Percentiles rank a stretch among this genome's conserved stretches.
Conservation (phyloP, 2,113 vertebrate genomes). For the Craseonycteris thonglongyai region DNA sequence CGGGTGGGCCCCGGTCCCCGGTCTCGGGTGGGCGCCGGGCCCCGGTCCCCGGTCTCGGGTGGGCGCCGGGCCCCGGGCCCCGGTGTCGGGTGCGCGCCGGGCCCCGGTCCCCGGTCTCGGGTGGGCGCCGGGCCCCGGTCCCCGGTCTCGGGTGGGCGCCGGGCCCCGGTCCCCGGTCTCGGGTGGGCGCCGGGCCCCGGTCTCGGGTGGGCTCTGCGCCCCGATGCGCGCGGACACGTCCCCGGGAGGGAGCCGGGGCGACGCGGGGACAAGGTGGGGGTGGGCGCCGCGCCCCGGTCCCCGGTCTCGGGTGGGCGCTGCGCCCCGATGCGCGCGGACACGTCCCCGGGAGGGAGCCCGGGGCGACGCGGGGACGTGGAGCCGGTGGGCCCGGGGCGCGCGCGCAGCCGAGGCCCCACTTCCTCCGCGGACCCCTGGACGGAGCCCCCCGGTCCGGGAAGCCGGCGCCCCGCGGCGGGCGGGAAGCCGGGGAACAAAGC, state of each 20-base stretch:
- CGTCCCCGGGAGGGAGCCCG: background rate
- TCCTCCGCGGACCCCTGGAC: conserved; percentile 43
- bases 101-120: no score
- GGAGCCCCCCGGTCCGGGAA: background rate
- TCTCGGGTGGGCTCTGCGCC: no score
- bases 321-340: background rate
- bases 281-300: background rate
- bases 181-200: no score
- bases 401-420: conserved; percentile 37
- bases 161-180: no score
- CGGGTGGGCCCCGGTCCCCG: no score
- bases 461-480: conserved; percentile 41
- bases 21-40: no score
- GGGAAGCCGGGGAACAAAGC: conserved; percentile 68
- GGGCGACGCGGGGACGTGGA: background rate
- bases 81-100: no score
- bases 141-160: background rate
- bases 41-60: no score
- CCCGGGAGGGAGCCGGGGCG: no score
- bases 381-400: conserved; percentile 46
- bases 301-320: no score
- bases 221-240: background rate
- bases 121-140: no score
- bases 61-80: no score
- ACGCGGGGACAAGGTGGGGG: background rate